Base-by-base conservation (phyloP, 2,888 invertebrate genomes). In the Campopleginae sp. region DNA sequence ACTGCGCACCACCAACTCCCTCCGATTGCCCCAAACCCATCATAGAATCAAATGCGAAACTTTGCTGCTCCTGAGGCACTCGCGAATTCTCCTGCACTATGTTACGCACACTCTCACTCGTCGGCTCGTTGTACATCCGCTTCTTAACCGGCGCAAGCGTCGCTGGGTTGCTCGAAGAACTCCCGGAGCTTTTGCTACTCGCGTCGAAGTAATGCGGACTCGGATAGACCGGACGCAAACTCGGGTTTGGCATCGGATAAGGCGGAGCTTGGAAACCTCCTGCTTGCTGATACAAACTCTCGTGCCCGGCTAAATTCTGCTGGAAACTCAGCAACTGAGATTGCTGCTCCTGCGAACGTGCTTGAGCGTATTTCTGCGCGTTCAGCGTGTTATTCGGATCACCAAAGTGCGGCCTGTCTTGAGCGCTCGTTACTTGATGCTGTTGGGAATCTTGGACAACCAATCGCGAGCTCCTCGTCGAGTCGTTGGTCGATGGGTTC, bases 131-230 rank as follows among this genome's bases (percentile, higher is more conserved):
- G 86, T 93, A 93, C 78, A 90, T 90, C 1, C 93, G 91, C 75
- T 93, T 93, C 75, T 93, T 93, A 0, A 91, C 92, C 4, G 93
- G 92, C 1, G 92, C 88, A 10, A 92, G 85, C 78, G 88, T 91
- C 61, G 91, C 88, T 2, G 87, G 74, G 0, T 90, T 80, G 2
- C 86, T 85, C 5, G 83, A 88, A 0, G 86, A 48, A 0, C 88
- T 79, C 19, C 80, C 88, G 23, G 87, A 79, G 7, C 88, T 54
- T 23, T 90, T 91, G 44, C 89, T 88, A 48, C 90, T 90, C 5
- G 92, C 86, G 61, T 93, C 93, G 66, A 93, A 93, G 75, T 93
- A 93, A 78, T 92, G 92, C 17, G 92, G 91, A 78, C 91, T 90
- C 31, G 93, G 90, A 79, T 93, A 93, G 0, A 93, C 91, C 6